A percentile compares a stretch with the other conserved stretches of the same genome.
Evolutionary conservation across 2,888 invertebrate genomes (phyloP).

Genomic region (Microctonus aethiopoides): DNA sequence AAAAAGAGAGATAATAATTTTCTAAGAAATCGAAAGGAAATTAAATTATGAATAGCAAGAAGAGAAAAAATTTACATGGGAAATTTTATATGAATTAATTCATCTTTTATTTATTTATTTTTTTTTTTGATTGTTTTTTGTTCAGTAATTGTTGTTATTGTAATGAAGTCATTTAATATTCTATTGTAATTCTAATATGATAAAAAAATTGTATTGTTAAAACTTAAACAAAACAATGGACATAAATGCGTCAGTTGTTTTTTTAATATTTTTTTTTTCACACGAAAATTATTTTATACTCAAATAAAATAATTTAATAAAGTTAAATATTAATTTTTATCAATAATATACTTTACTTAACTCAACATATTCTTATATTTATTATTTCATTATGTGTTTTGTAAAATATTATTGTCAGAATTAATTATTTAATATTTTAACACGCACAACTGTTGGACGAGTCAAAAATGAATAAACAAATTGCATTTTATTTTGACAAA

Average conservation of each 20-base stretch:
- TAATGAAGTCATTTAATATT: not conserved
- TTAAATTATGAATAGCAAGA: not conserved
- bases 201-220: too few species aligned
- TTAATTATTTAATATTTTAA: not conserved
- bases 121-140: not conserved
- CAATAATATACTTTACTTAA: too few species aligned
- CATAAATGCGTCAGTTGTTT: too few species aligned
- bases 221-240: too few species aligned
- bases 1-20: not conserved
- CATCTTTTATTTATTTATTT: not conserved
- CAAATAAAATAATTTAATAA: too few species aligned
- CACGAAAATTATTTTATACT: too few species aligned
- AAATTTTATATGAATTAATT: not conserved
- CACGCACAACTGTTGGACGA: not conserved
- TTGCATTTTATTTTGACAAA: not conserved
- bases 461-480: not conserved
- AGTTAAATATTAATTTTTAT: too few species aligned
- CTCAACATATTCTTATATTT: too few species aligned
- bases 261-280: too few species aligned
- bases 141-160: not conserved
- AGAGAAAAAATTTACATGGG: not conserved
- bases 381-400: not conserved
- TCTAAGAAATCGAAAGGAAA: not conserved
- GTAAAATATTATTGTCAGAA: not conserved
- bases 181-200: too few species aligned